Base-by-base conservation (phyloP, 2,888 invertebrate genomes). In the Icerya purchasi region DNA sequence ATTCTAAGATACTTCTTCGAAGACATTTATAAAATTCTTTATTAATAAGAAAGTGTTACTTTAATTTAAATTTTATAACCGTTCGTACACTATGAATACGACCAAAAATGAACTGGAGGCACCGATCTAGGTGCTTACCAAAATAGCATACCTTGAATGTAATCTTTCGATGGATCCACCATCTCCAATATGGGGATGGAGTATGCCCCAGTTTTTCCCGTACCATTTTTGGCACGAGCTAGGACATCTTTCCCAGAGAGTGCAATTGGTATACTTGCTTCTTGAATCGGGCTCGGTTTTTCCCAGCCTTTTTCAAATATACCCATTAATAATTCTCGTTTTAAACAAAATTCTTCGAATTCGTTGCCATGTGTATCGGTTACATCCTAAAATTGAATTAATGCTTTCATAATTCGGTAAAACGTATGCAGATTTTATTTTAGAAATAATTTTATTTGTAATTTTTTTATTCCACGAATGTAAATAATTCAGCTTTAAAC, bases 281-380 rank as follows among this genome's bases (percentile, higher is more conserved):
- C 98, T 79, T 98, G 98, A 76, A 98, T 98, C 25, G 98, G 98
- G 63, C 94, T 94, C 60, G 98, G 98, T 74, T 92, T 91, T 73
- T 99, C 98, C 98, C 92, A 96, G 62, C 96, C 98, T 76, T 98
- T 98, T 74, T 99, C 98, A 74, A 97, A 99, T 71, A 99, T 98
- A 66, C 98, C 98, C 96, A 98, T 98, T 68, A 98, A 77, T 68
- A 98, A 79, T 76, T 94, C 92, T 68, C 98, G 80, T 75, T 92
- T 92, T 66, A 98, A 78, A 74, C 96, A 96, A 75, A 94, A 98
- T 75, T 98, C 97, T 78, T 98, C 97, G 77, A 98, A 98, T 75
- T 97, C 96, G 77, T 94, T 94, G 68, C 97, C 97, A 77, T 92
- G 86, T 70, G 94, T 94, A 75, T 94, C 91, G 67, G 97, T 98